Evolutionary conservation across 2,888 invertebrate genomes (phyloP), one percentile per base, ranked within the genome.

Genomic region (Agrilus mali): DNA sequence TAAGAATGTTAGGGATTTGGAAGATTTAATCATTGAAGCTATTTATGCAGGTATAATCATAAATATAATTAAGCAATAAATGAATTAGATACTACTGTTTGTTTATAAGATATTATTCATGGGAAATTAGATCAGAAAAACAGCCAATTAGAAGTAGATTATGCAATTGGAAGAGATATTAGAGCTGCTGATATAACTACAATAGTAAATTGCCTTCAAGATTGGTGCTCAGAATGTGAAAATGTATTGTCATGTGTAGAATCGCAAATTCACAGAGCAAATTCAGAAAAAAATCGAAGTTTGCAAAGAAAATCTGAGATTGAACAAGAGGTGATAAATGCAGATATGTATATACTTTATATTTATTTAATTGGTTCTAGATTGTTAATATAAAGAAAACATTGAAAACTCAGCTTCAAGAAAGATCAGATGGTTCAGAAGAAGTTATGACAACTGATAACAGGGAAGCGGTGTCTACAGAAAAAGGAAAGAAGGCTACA

Each of bases 1-100:
- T 38, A 82, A 84, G 55, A 92, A 93, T 71, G 86, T 95, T 3
- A 76, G 96, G 53, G 89, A 94, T 62, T 70, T 97, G 48, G 96
- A 97, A 69, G 96, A 96, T 71, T 74, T 96, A 42, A 95, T 96
- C 47, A 96, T 97, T 58, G 96, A 96, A 73, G 94, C 94, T n/a
- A 89, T 96, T 60, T 96, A 96, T 72, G 89, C 93, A 51, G 88
- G 88, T 83, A 60, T 60, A 61, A 49, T 34, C 7, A 37, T 42
- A 3, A 2, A 13, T 32, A 20, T 22, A n/a, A 27, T 38, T 12
- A 44, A n/a, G 33, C 10, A 31, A 22, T 20, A 35, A 13, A 13
- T 13, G n/a, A 13, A 36, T n/a, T n/a, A n/a, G n/a, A 20, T 22
- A 35, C 16, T 13, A 41, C 14, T 35, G 13, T 22, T 16, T 13